These are phyloP conservation scores for Saxidomus purpurata DNA, from an alignment of 1,140 invertebrate species.

Conservation along the genomic window DNA sequence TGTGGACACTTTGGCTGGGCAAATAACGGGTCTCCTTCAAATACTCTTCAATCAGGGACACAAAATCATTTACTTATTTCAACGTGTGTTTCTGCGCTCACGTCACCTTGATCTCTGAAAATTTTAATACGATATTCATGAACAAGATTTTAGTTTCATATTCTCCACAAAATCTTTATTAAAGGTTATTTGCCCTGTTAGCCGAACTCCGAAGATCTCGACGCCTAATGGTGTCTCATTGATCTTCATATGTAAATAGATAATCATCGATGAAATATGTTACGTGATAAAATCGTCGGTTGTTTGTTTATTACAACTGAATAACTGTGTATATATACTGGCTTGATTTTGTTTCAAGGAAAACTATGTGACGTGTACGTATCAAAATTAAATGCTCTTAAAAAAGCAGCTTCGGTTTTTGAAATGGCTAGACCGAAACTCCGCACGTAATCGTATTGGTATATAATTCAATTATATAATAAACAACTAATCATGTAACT, in stretches of 20 bases:
- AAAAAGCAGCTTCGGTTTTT: background rate
- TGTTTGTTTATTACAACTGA: no score
- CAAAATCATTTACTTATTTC: constrained; percentile 88
- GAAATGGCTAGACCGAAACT: background rate
- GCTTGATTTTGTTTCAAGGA: background rate
- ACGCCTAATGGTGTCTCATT: constrained; percentile 72
- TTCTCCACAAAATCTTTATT: constrained; percentile 83
- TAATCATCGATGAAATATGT: no score
- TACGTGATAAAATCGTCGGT: no score
- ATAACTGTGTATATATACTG: no score
- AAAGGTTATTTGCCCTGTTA: constrained; percentile 81
- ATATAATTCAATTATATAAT: no score
- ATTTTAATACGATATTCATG: constrained; percentile 85
- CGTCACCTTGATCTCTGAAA: constrained; percentile 87
- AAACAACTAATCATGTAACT: no score
- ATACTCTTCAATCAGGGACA: constrained; percentile 87
- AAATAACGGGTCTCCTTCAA: constrained; percentile 74
- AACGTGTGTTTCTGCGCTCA: constrained; percentile 86
- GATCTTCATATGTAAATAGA: background rate
- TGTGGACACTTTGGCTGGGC: constrained; percentile 87
- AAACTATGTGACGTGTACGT: background rate
- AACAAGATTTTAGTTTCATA: constrained; percentile 86
- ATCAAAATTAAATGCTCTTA: no score
- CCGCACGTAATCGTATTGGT: background rate
- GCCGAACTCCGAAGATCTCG: constrained; percentile 84